A percentile compares a stretch with the other conserved stretches of the same genome.
Evolutionary conservation across 2,797 vertebrate genomes (phyloP).

Genomic region (Morus bassanus): DNA sequence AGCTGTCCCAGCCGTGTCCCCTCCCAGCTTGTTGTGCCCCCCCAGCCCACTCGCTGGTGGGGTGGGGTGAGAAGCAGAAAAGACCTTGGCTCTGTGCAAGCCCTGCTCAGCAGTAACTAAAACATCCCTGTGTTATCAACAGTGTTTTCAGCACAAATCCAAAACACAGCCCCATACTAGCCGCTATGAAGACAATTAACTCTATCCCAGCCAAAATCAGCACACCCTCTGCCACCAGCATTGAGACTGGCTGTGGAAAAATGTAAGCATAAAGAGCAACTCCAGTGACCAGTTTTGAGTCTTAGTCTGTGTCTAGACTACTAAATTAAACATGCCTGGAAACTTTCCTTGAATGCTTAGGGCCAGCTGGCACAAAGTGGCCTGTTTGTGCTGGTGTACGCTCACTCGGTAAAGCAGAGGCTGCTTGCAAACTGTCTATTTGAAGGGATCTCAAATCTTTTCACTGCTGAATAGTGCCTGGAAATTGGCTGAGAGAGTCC

Average conservation of each 20-base stretch:
- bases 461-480: background rate
- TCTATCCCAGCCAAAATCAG: too few relatives aligned
- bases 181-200: too few relatives aligned
- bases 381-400: background rate
- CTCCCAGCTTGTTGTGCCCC: too few relatives aligned
- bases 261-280: background rate
- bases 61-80: too few relatives aligned
- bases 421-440: constrained; percentile 7
- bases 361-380: constrained; percentile 34
- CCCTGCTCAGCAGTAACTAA: too few relatives aligned
- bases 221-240: background rate
- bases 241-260: background rate
- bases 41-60: too few relatives aligned
- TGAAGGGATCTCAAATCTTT: constrained; percentile 6
- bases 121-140: too few relatives aligned
- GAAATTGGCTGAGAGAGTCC: background rate
- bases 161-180: too few relatives aligned
- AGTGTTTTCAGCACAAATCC: too few relatives aligned
- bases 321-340: constrained; percentile 5
- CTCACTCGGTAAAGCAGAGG: background rate
- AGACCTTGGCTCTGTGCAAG: too few relatives aligned
- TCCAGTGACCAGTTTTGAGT: constrained; percentile 11
- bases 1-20: too few relatives aligned
- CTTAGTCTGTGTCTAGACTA: constrained; percentile 34
- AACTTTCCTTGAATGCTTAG: background rate